Conservation (phyloP, 2,888 invertebrate genomes). For the Hoplodrina ambigua region DNA sequence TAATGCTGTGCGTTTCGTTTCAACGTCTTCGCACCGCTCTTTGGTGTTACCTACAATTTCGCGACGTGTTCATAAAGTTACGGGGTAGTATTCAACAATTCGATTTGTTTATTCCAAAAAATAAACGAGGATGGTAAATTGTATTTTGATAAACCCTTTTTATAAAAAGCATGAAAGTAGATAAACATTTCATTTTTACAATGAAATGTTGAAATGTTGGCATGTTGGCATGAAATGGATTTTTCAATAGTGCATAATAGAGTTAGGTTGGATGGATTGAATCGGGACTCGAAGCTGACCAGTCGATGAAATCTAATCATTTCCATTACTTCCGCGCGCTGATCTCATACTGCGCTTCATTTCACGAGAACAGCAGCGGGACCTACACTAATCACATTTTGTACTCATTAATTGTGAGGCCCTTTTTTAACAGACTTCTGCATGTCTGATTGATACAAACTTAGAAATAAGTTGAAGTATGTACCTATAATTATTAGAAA, state of each 20-base stretch:
- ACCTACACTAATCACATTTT: conserved; percentile 53
- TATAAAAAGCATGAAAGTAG: background rate
- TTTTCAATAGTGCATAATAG: conserved; percentile 63
- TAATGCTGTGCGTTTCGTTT: conserved; percentile 74
- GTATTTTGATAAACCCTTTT: conserved; percentile 14
- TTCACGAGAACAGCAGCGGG: conserved; percentile 75
- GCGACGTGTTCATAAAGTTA: conserved; percentile 34
- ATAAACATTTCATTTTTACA: conserved; percentile 10
- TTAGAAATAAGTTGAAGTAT: background rate
- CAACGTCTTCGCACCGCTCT: conserved; percentile 68
- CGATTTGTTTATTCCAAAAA: conserved; percentile 2
- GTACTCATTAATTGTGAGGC: conserved; percentile 59
- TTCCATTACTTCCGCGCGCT: conserved; percentile 84
- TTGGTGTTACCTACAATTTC: conserved; percentile 67
- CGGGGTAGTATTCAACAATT: conserved; percentile 19
- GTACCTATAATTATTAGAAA: rapidly evolving
- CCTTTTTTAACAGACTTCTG: conserved; percentile 6
- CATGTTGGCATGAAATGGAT: conserved; percentile 19
- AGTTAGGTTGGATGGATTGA: conserved; percentile 73
- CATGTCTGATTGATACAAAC: background rate
- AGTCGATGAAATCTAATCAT: conserved; percentile 89
- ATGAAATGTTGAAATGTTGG: conserved; percentile 9
- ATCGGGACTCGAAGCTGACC: conserved; percentile 70
- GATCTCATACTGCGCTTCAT: conserved; percentile 86
- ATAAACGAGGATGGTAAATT: background rate